Evolutionary conservation across 2,797 vertebrate species (phyloP).

Genomic region (Microctenopoma lineatum): DNA sequence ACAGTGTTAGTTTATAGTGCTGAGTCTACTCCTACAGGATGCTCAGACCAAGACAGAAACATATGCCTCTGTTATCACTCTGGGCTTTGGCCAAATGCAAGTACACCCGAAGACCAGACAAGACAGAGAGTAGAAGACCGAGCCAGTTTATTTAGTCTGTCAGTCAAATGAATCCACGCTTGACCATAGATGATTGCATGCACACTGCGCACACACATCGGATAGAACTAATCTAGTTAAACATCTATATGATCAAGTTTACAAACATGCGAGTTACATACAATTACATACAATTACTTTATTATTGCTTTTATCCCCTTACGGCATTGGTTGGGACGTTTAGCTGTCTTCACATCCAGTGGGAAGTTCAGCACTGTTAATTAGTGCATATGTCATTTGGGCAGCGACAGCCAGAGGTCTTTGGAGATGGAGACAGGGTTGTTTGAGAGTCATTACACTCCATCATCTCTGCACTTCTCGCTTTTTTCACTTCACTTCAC

Average conservation of each 20-base stretch:
- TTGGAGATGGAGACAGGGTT: constrained; percentile 69
- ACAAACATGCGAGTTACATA: constrained; percentile 51
- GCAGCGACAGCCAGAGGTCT: constrained; percentile 77
- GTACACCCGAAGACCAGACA: constrained; percentile 14
- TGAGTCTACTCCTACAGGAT: constrained; percentile 26
- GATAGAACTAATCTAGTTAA: constrained; percentile 9
- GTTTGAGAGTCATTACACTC: constrained; percentile 76
- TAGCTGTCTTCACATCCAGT: constrained; percentile 50
- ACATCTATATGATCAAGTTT: constrained; percentile 22
- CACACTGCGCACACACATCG: neutral
- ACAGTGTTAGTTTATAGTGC: constrained; percentile 32
- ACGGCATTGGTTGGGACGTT: constrained; percentile 43
- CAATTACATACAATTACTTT: constrained; percentile 35
- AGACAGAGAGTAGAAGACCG: constrained; percentile 11
- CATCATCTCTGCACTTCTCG: constrained; percentile 69
- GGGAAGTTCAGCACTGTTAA: constrained; percentile 67
- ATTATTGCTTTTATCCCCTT: constrained; percentile 30
- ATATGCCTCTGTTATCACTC: constrained; percentile 39
- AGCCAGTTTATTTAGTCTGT: constrained; percentile 26
- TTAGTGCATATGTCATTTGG: constrained; percentile 80
- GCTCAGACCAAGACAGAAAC: constrained; percentile 35
- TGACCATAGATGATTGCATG: constrained; percentile 10
- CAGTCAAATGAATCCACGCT: constrained; percentile 23
- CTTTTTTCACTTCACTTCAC: constrained; percentile 58
- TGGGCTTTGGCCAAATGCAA: constrained; percentile 42